Conservation (phyloP, 2,888 invertebrate genomes). For the Andrena bicolor region DNA sequence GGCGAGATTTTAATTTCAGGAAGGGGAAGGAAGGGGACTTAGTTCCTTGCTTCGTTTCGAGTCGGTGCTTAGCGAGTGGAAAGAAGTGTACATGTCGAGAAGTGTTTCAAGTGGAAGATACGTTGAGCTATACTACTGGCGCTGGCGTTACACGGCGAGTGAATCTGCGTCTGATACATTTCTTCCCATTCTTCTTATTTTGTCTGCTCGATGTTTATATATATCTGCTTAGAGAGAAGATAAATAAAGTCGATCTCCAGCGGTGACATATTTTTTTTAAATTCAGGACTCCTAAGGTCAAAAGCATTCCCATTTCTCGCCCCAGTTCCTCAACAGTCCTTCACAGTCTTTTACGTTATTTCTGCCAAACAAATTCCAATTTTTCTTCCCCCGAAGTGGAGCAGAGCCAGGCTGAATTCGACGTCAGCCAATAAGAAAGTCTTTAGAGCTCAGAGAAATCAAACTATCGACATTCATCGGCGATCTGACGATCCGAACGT, state of each 20-base stretch:
- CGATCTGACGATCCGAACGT: not conserved
- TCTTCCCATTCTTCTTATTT: not conserved
- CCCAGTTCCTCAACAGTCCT: too few species aligned
- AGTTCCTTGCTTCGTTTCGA: conserved; percentile 11
- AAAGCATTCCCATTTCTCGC: too few species aligned
- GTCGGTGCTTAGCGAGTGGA: conserved; percentile 4
- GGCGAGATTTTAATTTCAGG: conserved; percentile 36
- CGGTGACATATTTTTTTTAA: too few species aligned
- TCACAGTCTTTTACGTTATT: too few species aligned
- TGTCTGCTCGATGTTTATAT: not conserved
- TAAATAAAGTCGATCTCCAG: too few species aligned
- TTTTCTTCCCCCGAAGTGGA: too few species aligned
- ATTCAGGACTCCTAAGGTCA: too few species aligned
- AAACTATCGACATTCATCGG: not conserved
- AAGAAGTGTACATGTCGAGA: conserved; percentile 20
- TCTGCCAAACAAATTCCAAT: too few species aligned
- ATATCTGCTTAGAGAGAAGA: not conserved
- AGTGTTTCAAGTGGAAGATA: conserved; percentile 7
- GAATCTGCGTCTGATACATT: not conserved
- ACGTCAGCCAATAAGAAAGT: too few species aligned
- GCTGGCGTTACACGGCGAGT: not conserved
- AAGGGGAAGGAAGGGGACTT: conserved; percentile 17
- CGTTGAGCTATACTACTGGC: conserved; percentile 21
- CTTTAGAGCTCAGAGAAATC: not conserved
- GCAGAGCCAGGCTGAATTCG: too few species aligned